Percentiles rank a stretch among this genome's conserved stretches.
These are phyloP conservation scores for Magallana nippona DNA, from an alignment of 2,888 invertebrate genomes.

Conservation along the genomic window DNA sequence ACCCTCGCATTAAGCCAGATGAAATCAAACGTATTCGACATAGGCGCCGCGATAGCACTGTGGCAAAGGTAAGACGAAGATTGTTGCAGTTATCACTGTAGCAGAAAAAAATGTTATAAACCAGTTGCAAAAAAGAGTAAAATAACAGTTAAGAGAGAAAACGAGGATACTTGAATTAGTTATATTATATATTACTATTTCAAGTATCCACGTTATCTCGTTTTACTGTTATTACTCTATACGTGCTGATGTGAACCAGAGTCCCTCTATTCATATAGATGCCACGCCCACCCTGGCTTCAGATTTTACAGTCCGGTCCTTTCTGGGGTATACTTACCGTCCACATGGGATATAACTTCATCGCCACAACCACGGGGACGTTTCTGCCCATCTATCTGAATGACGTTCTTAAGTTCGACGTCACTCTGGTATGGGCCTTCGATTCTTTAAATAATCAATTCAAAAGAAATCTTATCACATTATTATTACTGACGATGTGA, in stretches of 20 bases:
- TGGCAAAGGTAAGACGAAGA: neutral
- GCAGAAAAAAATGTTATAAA: too few relatives aligned
- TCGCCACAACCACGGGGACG: slow-evolving; percentile 45
- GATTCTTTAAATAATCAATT: neutral
- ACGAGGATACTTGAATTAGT: too few relatives aligned
- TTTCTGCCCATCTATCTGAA: slow-evolving; percentile 54
- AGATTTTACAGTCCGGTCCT: slow-evolving; percentile 44
- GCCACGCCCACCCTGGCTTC: slow-evolving; percentile 50
- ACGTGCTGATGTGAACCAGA: too few relatives aligned
- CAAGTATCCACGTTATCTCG: too few relatives aligned
- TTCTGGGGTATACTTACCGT: slow-evolving; percentile 50
- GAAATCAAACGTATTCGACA: slow-evolving; percentile 38
- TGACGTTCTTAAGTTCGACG: slow-evolving; percentile 49
- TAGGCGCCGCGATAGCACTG: slow-evolving; percentile 28
- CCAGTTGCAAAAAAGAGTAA: too few relatives aligned
- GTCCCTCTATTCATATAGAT: slow-evolving; percentile 40
- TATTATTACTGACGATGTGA: too few relatives aligned
- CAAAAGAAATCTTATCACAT: too few relatives aligned
- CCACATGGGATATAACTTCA: slow-evolving; percentile 45
- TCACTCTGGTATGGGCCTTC: slow-evolving; percentile 36
- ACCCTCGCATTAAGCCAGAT: slow-evolving; percentile 28
- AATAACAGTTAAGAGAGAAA: too few relatives aligned
- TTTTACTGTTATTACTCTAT: too few relatives aligned
- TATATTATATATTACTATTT: too few relatives aligned
- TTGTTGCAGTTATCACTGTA: neutral